These are phyloP conservation scores for Sepioteuthis lessoniana DNA, from an alignment of 2,888 invertebrate species.

Conservation along the genomic window DNA sequence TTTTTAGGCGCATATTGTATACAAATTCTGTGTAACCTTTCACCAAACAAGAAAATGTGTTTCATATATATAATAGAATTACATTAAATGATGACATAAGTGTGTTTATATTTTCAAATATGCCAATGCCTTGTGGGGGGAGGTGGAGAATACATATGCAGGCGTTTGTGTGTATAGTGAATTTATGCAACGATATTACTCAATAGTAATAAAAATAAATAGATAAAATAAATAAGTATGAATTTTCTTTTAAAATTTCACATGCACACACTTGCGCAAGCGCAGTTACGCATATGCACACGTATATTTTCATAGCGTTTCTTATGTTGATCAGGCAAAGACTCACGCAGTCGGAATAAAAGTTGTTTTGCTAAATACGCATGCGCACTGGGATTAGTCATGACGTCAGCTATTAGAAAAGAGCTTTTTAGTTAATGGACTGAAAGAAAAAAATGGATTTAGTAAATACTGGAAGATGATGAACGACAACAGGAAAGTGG, in stretches of 20 bases:
- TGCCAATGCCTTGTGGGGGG: no score
- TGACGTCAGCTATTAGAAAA: constrained; percentile 33
- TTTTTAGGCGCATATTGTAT: no score
- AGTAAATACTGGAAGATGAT: neutral
- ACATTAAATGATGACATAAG: no score
- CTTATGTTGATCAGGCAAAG: neutral
- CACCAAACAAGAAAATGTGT: no score
- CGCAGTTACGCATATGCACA: neutral
- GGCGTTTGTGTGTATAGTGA: no score
- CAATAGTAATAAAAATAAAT: no score
- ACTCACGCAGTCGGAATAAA: neutral
- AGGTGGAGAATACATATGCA: no score
- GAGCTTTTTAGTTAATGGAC: constrained; percentile 33
- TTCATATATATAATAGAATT: no score
- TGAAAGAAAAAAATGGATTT: neutral
- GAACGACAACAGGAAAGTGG: neutral
- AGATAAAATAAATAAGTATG: no score
- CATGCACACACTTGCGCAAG: neutral
- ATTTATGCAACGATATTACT: no score
- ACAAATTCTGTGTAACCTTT: no score
- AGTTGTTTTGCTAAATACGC: neutral
- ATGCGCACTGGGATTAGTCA: neutral
- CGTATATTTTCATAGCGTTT: neutral
- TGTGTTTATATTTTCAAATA: no score
- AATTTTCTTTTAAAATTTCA: neutral